phyloP scores from a whole-genome alignment of 2,113 vertebrate species.

The Colius striatus region DNA sequence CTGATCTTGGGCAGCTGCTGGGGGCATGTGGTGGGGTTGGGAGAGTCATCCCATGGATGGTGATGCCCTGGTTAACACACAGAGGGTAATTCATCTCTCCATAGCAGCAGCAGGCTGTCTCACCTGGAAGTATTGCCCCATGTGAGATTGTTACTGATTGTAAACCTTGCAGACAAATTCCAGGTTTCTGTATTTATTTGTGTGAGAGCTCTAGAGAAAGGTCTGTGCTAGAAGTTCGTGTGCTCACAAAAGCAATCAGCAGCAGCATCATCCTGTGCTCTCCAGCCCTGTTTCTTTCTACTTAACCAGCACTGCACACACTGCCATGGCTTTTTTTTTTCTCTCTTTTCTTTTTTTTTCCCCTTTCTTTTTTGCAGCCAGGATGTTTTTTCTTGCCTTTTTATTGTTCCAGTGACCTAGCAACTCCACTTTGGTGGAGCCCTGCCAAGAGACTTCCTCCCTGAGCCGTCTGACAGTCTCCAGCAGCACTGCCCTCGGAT shows the following conservation, averaged over 20 bases:
- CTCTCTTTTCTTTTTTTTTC: neutral
- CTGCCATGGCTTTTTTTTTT: neutral
- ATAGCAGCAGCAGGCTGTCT: neutral
- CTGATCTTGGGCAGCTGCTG: neutral
- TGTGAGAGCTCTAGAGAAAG: neutral
- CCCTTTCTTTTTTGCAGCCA: conserved; percentile 73
- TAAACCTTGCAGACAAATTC: neutral
- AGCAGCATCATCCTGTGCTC: neutral
- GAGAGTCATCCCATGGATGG: accelerated
- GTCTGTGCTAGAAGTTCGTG: neutral
- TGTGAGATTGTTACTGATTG: neutral
- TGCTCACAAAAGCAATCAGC: neutral
- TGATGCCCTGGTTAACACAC: neutral
- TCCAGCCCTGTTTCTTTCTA: neutral
- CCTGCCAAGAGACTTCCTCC: conserved; percentile 79
- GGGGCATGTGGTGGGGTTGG: neutral
- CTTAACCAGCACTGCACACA: neutral
- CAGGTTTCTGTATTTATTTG: neutral
- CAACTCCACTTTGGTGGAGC: conserved; percentile 77
- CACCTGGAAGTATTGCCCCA: neutral
- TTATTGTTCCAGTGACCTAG: conserved; percentile 84
- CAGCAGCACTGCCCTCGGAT: conserved; percentile 51
- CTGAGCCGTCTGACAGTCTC: conserved; percentile 67
- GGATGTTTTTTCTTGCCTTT: conserved; percentile 86
- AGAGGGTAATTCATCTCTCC: neutral